Percentiles rank a stretch among this genome's conserved stretches.
Conservation (phyloP, 1,140 invertebrate species). For the Sminthurinus signatus region DNA sequence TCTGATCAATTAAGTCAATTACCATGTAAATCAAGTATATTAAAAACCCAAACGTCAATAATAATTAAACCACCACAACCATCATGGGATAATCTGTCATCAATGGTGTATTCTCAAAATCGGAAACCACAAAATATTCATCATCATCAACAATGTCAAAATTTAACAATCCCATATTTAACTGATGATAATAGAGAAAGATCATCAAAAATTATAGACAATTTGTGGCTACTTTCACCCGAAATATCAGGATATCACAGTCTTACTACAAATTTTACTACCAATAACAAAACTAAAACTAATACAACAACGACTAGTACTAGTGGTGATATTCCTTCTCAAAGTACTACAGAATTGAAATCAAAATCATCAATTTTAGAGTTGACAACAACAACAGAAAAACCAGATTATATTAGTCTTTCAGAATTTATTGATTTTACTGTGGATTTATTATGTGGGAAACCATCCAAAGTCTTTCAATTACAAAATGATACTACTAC, state of each 20-base stretch:
- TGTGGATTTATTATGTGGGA: conserved; percentile 27
- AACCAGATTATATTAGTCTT: neutral
- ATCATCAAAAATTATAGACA: neutral
- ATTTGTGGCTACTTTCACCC: neutral
- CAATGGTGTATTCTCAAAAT: too few species aligned
- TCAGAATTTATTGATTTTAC: neutral
- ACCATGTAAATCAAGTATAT: too few species aligned
- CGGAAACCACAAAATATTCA: too few species aligned
- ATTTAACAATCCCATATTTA: too few species aligned
- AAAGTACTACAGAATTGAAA: neutral
- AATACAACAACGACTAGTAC: neutral
- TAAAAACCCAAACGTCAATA: too few species aligned
- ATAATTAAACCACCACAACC: too few species aligned
- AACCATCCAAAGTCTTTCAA: conserved; percentile 24
- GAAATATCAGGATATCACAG: neutral
- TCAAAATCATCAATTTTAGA: neutral
- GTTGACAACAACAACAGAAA: neutral
- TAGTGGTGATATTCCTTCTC: neutral
- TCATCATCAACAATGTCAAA: too few species aligned
- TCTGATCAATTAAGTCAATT: too few species aligned
- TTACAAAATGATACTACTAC: neutral
- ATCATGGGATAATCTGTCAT: too few species aligned
- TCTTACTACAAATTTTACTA: neutral
- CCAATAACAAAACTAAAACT: neutral
- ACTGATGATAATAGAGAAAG: neutral